These are phyloP conservation scores for Passer domesticus DNA, from an alignment of 2,113 vertebrate species.

Conservation along the genomic window DNA sequence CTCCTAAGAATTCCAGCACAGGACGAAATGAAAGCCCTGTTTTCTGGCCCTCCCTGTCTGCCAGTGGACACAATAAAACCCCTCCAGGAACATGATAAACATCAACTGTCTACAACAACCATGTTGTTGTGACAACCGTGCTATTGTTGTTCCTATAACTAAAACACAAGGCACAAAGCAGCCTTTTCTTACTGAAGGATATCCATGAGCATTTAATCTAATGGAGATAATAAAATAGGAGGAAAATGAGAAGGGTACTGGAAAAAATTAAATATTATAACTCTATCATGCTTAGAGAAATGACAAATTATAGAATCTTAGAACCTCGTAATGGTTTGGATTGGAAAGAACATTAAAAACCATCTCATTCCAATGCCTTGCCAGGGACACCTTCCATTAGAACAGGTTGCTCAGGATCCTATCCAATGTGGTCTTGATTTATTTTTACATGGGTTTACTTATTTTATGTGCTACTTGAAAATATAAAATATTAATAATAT, in stretches of 20 bases:
- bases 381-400: not conserved
- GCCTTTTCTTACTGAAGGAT: not conserved
- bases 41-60: not conserved
- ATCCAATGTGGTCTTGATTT: not conserved
- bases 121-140: fast-evolving
- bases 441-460: not conserved
- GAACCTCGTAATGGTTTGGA: not conserved
- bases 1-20: not conserved
- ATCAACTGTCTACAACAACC: fast-evolving
- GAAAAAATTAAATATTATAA: fast-evolving
- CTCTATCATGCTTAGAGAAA: not conserved
- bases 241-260: fast-evolving
- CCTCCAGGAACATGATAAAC: not conserved
- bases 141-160: fast-evolving
- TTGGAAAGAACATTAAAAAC: not conserved
- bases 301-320: not conserved
- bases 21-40: fast-evolving
- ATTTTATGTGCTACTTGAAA: not conserved
- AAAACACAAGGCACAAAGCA: not conserved
- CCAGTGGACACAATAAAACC: not conserved
- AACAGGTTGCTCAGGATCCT: not conserved
- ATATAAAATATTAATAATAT: not conserved
- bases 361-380: not conserved
- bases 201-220: not conserved
- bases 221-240: fast-evolving